phyloP scores from a whole-genome alignment of 1,140 invertebrate species.

The Monomorium pharaonis region DNA sequence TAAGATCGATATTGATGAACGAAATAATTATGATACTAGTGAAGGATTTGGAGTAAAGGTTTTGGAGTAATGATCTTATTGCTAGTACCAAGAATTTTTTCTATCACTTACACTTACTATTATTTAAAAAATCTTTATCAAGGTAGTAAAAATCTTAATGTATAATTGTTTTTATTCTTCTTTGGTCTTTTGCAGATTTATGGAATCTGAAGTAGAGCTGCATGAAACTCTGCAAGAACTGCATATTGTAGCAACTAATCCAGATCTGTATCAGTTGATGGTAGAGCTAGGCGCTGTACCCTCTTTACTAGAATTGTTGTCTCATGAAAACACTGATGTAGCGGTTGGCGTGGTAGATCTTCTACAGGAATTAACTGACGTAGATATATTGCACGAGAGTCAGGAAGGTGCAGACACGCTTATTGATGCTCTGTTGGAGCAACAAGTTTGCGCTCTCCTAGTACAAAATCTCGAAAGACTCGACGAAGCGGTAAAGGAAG shows the following conservation, averaged over 20 bases:
- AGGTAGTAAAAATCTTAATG: not conserved
- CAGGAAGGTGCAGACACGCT: slow-evolving; percentile 92
- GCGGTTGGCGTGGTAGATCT: slow-evolving; percentile 93
- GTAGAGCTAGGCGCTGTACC: slow-evolving; percentile 96
- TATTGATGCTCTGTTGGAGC: slow-evolving; percentile 92
- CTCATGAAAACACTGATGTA: slow-evolving; percentile 99
- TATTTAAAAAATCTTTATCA: too few relatives aligned
- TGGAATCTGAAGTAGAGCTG: slow-evolving; percentile 99
- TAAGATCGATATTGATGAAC: too few relatives aligned
- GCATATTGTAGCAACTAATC: slow-evolving; percentile 97
- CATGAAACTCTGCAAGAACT: slow-evolving; percentile 97
- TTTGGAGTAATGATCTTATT: too few relatives aligned
- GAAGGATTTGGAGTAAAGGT: too few relatives aligned
- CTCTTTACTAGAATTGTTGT: slow-evolving; percentile 95
- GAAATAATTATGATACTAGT: too few relatives aligned
- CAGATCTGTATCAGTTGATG: slow-evolving; percentile 96
- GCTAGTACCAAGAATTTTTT: too few relatives aligned
- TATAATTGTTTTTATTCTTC: not conserved
- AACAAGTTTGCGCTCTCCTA: slow-evolving; percentile 95
- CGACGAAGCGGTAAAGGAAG: slow-evolving; percentile 97
- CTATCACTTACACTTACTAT: too few relatives aligned
- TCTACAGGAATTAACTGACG: slow-evolving; percentile 97
- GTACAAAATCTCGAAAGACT: slow-evolving; percentile 97
- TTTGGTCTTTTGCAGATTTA: slow-evolving; percentile 89
- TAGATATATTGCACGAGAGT: slow-evolving; percentile 97